Conservation (phyloP, 2,888 invertebrate species). For the Keiferia lycopersicella region DNA sequence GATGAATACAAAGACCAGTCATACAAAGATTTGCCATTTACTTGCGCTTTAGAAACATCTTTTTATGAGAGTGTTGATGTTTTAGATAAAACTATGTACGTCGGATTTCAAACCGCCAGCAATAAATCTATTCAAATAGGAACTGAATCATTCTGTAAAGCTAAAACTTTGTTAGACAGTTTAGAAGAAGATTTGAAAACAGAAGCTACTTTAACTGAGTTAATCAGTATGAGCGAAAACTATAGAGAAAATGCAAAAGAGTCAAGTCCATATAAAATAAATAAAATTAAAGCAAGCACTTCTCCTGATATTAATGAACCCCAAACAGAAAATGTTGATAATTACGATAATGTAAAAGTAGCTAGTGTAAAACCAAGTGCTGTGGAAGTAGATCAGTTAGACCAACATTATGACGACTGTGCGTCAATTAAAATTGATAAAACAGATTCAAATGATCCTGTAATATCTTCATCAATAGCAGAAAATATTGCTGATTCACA, state of each 20-base stretch:
- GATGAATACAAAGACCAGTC: slow-evolving; percentile 44
- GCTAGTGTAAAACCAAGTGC: neutral
- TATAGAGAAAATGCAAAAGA: neutral
- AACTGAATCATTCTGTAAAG: slow-evolving; percentile 58
- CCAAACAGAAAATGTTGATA: neutral
- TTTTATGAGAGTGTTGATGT: slow-evolving; percentile 50
- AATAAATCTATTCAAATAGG: slow-evolving; percentile 65
- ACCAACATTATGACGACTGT: neutral
- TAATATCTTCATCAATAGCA: neutral
- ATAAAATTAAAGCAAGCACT: neutral
- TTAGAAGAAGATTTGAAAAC: slow-evolving; percentile 34
- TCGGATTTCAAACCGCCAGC: slow-evolving; percentile 71
- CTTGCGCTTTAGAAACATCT: slow-evolving; percentile 61
- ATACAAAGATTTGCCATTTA: slow-evolving; percentile 57
- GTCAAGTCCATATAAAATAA: neutral
- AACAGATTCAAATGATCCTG: neutral
- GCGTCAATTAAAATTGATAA: neutral
- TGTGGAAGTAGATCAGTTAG: neutral
- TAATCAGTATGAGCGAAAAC: slow-evolving; percentile 47
- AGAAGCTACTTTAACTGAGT: slow-evolving; percentile 46
- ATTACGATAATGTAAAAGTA: neutral
- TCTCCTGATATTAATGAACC: neutral
- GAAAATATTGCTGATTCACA: neutral
- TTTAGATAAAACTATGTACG: slow-evolving; percentile 63
- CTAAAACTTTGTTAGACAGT: slow-evolving; percentile 54